These are phyloP conservation scores for Antigone vipio DNA, from an alignment of 2,113 vertebrate species.

Conservation along the genomic window DNA sequence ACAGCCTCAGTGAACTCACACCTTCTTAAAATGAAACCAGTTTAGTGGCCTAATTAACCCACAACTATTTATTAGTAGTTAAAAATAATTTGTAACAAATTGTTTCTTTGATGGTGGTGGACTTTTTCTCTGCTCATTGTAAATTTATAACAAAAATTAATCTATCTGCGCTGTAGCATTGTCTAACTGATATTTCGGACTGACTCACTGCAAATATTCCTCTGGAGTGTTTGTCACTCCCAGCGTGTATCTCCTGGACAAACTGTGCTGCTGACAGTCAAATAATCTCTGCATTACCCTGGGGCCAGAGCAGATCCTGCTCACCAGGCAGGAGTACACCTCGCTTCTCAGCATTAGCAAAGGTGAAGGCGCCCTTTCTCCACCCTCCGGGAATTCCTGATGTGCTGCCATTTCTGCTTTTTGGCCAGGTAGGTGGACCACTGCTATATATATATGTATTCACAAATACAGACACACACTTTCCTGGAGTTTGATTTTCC, in stretches of 20 bases:
- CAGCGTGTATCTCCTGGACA: neutral
- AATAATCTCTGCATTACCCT: neutral
- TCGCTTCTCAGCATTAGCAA: fast-evolving
- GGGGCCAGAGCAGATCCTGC: neutral
- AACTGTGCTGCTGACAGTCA: neutral
- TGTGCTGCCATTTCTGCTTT: neutral
- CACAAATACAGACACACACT: no score
- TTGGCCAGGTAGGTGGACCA: neutral
- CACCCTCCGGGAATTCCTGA: fast-evolving
- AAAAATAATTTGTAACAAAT: neutral
- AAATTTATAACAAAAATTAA: neutral
- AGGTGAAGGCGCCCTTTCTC: fast-evolving
- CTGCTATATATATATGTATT: neutral
- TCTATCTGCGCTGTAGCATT: neutral
- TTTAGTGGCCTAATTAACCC: neutral
- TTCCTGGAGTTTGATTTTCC: neutral
- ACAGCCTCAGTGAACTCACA: neutral
- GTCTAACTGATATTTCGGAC: neutral
- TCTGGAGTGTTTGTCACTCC: neutral
- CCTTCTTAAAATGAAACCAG: neutral
- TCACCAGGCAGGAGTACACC: fast-evolving
- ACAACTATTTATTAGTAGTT: neutral
- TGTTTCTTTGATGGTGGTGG: neutral
- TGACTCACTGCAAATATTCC: neutral
- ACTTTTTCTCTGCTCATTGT: neutral